Evolutionary conservation across 1,140 invertebrate genomes (phyloP).

Genomic region (Achatina immaculata): DNA sequence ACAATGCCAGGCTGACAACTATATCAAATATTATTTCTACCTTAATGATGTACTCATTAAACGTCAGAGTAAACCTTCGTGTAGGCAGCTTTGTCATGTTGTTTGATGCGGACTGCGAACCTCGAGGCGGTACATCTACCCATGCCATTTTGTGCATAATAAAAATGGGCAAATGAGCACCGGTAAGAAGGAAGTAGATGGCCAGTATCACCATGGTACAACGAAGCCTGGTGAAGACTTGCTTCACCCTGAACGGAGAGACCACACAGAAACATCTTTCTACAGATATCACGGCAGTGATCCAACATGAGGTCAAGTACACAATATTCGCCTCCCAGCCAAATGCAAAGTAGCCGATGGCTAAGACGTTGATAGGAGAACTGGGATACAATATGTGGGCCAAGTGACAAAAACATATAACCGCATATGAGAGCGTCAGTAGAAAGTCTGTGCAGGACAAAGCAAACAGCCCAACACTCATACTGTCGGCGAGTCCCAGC

Average conservation of each 20-base stretch:
- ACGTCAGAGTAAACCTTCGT: neutral
- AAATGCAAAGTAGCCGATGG: neutral
- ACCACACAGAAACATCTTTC: constrained; percentile 23
- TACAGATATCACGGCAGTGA: neutral
- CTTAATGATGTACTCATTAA: neutral
- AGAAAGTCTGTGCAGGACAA: neutral
- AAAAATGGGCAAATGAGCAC: neutral
- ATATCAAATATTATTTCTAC: neutral
- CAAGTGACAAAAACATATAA: neutral
- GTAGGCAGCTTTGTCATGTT: neutral
- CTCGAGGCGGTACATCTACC: neutral
- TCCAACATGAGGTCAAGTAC: constrained; percentile 9
- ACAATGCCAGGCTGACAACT: neutral
- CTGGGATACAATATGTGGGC: neutral
- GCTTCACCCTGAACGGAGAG: neutral
- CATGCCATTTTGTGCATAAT: neutral
- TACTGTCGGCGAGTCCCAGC: neutral
- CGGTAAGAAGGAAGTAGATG: neutral
- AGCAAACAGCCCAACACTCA: constrained; percentile 9
- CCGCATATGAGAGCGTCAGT: neutral
- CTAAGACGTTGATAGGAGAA: neutral
- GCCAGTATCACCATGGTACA: neutral
- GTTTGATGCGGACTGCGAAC: too few relatives aligned
- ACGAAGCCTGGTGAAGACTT: constrained; percentile 2
- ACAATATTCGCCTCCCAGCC: neutral